Base-by-base conservation (phyloP, 1,140 invertebrate species). In the Oreohelix idahoensis region DNA sequence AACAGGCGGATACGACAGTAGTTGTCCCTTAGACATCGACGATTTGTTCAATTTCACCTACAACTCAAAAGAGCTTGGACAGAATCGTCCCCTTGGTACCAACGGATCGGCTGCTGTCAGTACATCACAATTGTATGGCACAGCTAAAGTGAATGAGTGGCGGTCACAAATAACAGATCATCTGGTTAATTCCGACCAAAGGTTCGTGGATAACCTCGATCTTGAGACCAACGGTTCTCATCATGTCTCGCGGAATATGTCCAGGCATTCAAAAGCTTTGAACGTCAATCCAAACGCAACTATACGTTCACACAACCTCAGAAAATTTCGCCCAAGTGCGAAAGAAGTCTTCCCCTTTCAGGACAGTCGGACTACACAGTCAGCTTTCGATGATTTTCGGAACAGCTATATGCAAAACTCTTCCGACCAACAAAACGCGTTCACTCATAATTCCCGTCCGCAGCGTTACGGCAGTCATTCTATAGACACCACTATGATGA, bases 251-350 rank as follows among this genome's bases (percentile, higher is more conserved):
- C 4, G 85, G 49, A n/a, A 39, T 17, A 35, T 51, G 32, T 51
- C 51, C 29, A 23, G 39, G 0, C 79, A 58, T 45, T 71, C 73
- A 15, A 75, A 77, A 23, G 86, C 82, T 73, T 75, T 89, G n/a
- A 85, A 87, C 39, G 71, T 88, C 13, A 87, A 90, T 71, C 87
- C 87, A 15, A 91, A 91, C 85, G 88, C 88, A 35, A 91, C 90
- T 15, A 85, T 90, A 38, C 88, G 90, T 17, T 88, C 87, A 45
- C 89, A 91, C 79, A 90, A 91, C 78, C 81, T 89, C 8, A 84
- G 88, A 32, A 87, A 87, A 45, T 82, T 86, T 36, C 71, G 80
- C 53, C 80, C 77, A 5, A 29, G 20, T 10, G 63, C 20, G 32
- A 32, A 66, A 32, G 63, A 66, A 32, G 17, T 66, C 63, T 66